phyloP scores from a whole-genome alignment of 1,140 invertebrate species.

The Sminthurides bifidus region DNA sequence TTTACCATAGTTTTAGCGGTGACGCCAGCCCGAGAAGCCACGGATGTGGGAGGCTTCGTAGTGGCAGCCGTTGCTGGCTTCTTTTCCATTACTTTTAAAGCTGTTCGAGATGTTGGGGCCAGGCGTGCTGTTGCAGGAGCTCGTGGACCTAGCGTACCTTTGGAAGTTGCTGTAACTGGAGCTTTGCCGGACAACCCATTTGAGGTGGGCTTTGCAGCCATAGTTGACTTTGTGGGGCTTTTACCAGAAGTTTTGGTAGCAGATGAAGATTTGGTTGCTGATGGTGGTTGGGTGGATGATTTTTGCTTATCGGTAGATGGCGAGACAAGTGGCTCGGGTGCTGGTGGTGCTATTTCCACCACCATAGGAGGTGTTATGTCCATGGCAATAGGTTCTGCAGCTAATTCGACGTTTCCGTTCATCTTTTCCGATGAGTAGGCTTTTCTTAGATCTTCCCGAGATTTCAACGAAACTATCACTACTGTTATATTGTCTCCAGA shows the following conservation, averaged over 20 bases:
- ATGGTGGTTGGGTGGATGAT: no score
- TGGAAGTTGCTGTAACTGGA: not conserved
- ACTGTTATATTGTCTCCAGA: slow-evolving; percentile 80
- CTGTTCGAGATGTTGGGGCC: not conserved
- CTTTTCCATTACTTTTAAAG: no score
- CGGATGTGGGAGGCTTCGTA: not conserved
- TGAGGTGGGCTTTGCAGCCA: no score
- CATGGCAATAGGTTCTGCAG: not conserved
- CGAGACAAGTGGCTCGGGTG: not conserved
- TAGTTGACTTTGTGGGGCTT: not conserved
- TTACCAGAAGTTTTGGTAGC: not conserved
- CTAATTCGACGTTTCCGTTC: not conserved
- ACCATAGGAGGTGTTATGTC: not conserved
- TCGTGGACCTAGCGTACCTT: not conserved
- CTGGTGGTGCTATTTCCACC: not conserved
- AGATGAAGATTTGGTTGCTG: not conserved
- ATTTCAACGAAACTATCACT: slow-evolving; percentile 70
- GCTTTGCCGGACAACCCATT: no score
- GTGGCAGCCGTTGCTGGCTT: no score
- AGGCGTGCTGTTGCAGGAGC: not conserved
- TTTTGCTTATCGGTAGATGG: no score
- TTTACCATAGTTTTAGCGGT: not conserved
- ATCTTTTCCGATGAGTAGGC: not conserved
- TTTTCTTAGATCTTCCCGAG: slow-evolving; percentile 43
- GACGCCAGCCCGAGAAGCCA: not conserved